These are phyloP conservation scores for Tinea semifulvella DNA, from an alignment of 2,888 invertebrate species.

Conservation along the genomic window DNA sequence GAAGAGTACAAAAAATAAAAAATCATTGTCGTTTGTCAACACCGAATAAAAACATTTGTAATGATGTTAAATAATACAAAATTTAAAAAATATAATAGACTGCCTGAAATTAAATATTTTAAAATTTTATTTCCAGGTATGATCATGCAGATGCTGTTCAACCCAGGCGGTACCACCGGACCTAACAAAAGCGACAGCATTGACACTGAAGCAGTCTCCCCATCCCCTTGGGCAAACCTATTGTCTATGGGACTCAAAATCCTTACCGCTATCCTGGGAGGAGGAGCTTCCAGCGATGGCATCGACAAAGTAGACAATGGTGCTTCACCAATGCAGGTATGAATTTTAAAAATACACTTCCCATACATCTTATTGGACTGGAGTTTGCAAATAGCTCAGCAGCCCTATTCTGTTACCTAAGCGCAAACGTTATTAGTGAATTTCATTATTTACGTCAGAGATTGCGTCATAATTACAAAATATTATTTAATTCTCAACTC, in stretches of 20 bases:
- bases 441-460: too few relatives aligned
- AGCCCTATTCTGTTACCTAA: too few relatives aligned
- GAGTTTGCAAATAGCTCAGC: too few relatives aligned
- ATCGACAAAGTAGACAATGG: slow-evolving; percentile 93
- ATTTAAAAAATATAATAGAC: not conserved
- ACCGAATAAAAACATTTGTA: too few relatives aligned
- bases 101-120: not conserved
- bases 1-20: too few relatives aligned
- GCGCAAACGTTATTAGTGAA: too few relatives aligned
- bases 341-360: too few relatives aligned
- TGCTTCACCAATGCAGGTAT: slow-evolving; percentile 90
- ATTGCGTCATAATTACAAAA: too few relatives aligned
- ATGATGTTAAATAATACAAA: too few relatives aligned
- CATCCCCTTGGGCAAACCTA: slow-evolving; percentile 89
- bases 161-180: slow-evolving; percentile 68
- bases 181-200: slow-evolving; percentile 85
- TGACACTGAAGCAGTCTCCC: slow-evolving; percentile 72
- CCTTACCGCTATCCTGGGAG: slow-evolving; percentile 83
- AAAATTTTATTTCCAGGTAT: slow-evolving; percentile 62
- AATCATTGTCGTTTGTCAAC: too few relatives aligned
- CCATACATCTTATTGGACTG: too few relatives aligned
- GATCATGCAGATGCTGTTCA: slow-evolving; percentile 89
- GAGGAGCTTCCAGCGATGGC: slow-evolving; percentile 79
- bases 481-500: too few relatives aligned
- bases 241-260: slow-evolving; percentile 87